Conservation (phyloP, 2,888 invertebrate genomes). For the Augochlorella aurata region DNA sequence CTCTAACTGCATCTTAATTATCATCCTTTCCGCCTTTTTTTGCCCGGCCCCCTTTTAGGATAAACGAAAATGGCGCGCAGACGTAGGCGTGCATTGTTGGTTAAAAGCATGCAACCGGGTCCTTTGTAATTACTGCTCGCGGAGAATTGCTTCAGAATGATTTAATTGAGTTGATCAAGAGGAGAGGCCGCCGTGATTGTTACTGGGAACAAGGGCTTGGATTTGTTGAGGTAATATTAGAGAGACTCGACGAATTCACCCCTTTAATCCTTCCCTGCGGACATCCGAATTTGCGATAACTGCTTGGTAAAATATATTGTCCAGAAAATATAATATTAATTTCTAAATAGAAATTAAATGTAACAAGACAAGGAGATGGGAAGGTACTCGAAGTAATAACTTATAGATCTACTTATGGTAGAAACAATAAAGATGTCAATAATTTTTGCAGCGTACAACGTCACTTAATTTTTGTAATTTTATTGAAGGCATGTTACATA, state of each 20-base stretch:
- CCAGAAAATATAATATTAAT: no score
- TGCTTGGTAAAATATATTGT: no score
- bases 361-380: no score
- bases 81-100: conserved; percentile 9
- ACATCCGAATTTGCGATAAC: no score
- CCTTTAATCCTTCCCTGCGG: no score
- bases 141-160: neutral
- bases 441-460: neutral
- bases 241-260: no score
- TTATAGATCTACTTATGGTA: no score
- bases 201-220: neutral
- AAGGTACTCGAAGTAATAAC: no score
- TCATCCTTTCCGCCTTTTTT: conserved; percentile 7
- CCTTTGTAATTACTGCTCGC: neutral
- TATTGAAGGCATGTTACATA: neutral
- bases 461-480: neutral
- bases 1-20: conserved; percentile 43
- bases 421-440: no score
- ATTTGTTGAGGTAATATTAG: no score
- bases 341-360: no score
- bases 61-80: conserved; percentile 17
- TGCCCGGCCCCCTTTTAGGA: conserved; percentile 1
- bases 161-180: neutral
- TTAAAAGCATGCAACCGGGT: neutral
- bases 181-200: neutral